Conservation (phyloP, 2,797 vertebrate species). For the Champsocephalus gunnari region DNA sequence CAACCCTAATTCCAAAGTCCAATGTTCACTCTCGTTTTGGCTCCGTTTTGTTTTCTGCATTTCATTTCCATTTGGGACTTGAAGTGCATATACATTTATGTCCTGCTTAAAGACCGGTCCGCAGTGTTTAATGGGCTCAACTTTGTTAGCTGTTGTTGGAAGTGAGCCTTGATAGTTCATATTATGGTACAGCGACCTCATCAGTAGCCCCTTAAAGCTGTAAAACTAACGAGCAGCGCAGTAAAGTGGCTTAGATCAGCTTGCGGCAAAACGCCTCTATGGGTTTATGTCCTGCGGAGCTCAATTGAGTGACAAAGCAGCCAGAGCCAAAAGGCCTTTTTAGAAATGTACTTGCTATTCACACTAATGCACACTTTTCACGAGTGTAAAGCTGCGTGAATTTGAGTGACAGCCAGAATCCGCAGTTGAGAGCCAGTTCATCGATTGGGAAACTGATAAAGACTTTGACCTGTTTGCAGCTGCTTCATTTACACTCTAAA, state of each 20-base stretch:
- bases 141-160: conserved; percentile 1
- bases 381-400: conserved; percentile 4
- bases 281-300: neutral
- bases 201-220: conserved; percentile 29
- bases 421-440: conserved; percentile 31
- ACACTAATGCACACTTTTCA: neutral
- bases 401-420: conserved; percentile 44
- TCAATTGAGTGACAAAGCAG: conserved; percentile 8
- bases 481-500: conserved; percentile 33
- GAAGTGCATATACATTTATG: neutral
- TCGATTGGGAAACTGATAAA: conserved; percentile 35
- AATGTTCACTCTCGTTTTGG: neutral
- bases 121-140: conserved; percentile 30
- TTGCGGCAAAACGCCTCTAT: neutral
- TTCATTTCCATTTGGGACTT: neutral
- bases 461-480: conserved; percentile 38
- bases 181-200: conserved; percentile 6
- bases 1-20: neutral
- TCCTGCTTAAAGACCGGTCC: neutral
- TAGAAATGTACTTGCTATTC: conserved; percentile 1
- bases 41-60: neutral
- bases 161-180: conserved; percentile 2
- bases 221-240: conserved; percentile 21
- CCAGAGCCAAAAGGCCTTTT: neutral
- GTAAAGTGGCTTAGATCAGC: conserved; percentile 12